Base-by-base conservation (phyloP, 2,888 invertebrate genomes). In the Stenichneumon culpator region DNA sequence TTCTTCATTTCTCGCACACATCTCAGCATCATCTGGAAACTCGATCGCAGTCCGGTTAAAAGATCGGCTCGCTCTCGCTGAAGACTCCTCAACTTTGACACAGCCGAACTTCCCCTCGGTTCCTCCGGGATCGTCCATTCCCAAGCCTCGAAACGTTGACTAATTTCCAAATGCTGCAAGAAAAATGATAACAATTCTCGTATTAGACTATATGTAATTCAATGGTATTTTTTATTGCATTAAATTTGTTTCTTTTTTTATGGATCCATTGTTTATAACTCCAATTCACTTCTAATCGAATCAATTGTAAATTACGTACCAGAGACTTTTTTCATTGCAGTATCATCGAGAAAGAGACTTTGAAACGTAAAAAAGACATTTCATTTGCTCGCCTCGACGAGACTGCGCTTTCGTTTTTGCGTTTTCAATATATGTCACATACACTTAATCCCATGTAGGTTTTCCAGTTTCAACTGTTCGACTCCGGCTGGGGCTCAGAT, bases 71-170 rank as follows among this genome's bases (percentile, higher is more conserved):
- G 79, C 36, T 79, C 63, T 22, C 52, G 63, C 70, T 63, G 54
- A 63, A 83, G 83, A 44, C 47, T 75, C 54, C 54, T 65, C 79
- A 83, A 75, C 83, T 74, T 79, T 70, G 69, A 69, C 75, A 83
- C 52, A 36, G 74, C 83, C n/a, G 57, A 44, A 57, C 79, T 79
- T 44, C 44, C 75, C 44, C 69, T 63, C 22, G 74, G 52, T 28
- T 19, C 44, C 44, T 79, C 79, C 52, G 70, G 65, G 65, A 83
- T 70, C 75, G 70, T 65, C 74, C 79, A 83, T 75, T 83, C 79
- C 83, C 39, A 79, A 22, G 69, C 47, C 79, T 83, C 79, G 74
- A 83, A 63, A 14, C 39, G 63, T 70, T 54, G 70, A 32, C 70
- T 50, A 57, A 69, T 74, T 65, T 74, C 57, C 63, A 65, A 79